phyloP scores from a whole-genome alignment of 2,113 vertebrate genomes.

The Saimiri boliviensis region DNA sequence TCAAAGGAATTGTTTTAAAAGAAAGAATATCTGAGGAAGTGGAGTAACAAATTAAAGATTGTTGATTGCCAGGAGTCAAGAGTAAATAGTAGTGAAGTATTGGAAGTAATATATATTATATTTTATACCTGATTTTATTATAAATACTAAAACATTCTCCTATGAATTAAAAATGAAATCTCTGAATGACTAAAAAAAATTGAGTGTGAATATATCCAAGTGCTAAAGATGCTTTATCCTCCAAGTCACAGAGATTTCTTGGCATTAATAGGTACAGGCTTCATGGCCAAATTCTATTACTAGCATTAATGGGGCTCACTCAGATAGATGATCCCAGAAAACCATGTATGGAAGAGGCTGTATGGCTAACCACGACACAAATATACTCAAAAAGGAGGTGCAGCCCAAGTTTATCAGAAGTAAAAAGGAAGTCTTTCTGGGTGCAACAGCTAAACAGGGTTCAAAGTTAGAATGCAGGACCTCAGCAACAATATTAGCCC shows the following conservation, averaged over 20 bases:
- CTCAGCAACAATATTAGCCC: not conserved
- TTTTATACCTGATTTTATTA: not conserved
- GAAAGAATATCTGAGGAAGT: not conserved
- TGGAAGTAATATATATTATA: not conserved
- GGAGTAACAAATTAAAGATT: not conserved
- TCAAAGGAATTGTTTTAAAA: not conserved
- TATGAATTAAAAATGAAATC: not conserved
- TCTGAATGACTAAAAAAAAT: not conserved
- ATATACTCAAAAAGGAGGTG: not conserved
- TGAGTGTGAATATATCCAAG: not conserved
- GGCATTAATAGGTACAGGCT: not conserved
- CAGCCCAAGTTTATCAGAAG: not conserved
- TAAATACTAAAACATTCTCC: not conserved
- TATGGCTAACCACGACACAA: not conserved
- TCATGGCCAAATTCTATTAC: not conserved
- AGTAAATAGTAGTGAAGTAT: not conserved
- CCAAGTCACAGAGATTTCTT: not conserved
- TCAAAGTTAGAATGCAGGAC: not conserved
- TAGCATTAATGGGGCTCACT: not conserved
- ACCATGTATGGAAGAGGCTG: rapidly evolving
- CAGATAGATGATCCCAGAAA: not conserved
- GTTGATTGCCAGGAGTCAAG: not conserved
- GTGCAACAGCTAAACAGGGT: not conserved
- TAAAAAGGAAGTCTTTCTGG: not conserved
- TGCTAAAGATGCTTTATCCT: not conserved